Base-by-base conservation (phyloP, 2,797 vertebrate species). In the Phoeniculus purpureus region DNA sequence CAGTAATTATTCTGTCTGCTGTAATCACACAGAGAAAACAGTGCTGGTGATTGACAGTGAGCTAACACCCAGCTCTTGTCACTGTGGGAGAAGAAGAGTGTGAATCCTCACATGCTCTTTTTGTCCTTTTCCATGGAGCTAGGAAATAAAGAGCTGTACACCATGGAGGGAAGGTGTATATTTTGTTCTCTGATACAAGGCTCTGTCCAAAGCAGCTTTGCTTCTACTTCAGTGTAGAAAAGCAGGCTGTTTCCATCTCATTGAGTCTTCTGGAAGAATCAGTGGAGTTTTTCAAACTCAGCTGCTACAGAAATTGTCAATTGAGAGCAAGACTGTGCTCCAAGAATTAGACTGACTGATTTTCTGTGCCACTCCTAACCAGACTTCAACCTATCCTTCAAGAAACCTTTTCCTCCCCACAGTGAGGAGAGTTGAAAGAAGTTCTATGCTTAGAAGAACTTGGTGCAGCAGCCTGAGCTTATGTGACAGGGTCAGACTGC, bases 21-120 rank as follows among this genome's bases (percentile, higher is more conserved):
- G 2, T 61, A 80, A 26, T 18, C 80, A 56, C 55, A 47, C 72
- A 64, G 81, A 91, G 51, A 85, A 45, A 71, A 66, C 9, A 75
- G 25, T 84, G 60, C 67, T 91, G 47, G 29, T 87, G 92, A 61
- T 48, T 81, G 89, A 70, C 87, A 87, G 78, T 15, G 67, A 91
- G 66, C 71, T 81, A 10, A 78, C 60, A 62, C 11, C 52, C 56
- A 83, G 25, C 66, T 73, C 56, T 52, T 52, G 19, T 78, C 54
- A 9, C 76, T 40, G 76, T 51, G 68, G 58, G 61, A 73, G 65
- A 48, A 25, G 56, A 70, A 27, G 25, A 48, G 37, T 64, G 29
- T 62, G 88, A 20, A 50, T 88, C 54, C 27, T 66, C 60, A 51
- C 25, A 1, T 82, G 58, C 48, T 84, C 58, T 85, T 68, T 59